Conservation (phyloP, 2,113 vertebrate genomes). For the Climacteris rufus region DNA sequence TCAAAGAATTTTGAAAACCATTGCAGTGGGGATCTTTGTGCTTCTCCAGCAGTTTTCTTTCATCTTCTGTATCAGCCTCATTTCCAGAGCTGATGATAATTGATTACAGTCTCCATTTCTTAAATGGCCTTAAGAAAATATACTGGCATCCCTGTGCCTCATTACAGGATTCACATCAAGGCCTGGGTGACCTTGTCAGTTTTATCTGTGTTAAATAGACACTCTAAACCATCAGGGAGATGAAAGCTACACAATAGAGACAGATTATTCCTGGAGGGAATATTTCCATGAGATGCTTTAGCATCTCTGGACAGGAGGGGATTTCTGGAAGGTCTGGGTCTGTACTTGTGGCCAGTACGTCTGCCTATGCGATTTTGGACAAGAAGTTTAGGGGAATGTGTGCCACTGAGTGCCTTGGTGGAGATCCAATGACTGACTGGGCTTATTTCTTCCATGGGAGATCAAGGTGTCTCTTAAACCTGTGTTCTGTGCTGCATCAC, state of each 20-base stretch:
- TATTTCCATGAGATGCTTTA: not conserved
- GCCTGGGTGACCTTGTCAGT: not conserved
- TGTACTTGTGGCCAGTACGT: not conserved
- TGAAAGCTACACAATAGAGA: not conserved
- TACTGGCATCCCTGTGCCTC: not conserved
- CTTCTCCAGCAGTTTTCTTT: not conserved
- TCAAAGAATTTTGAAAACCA: not conserved
- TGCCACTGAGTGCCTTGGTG: not conserved
- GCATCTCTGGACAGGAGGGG: not conserved
- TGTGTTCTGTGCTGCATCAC: not conserved
- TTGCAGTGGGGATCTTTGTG: not conserved
- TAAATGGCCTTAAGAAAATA: not conserved
- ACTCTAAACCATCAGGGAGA: not conserved
- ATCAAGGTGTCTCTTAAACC: not conserved
- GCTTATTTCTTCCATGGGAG: not conserved
- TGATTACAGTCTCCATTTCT: not conserved
- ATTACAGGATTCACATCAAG: not conserved
- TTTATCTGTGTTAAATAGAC: not conserved
- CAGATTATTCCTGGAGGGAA: not conserved
- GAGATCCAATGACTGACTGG: not conserved
- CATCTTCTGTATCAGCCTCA: not conserved
- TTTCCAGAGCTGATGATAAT: not conserved
- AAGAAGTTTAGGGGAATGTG: not conserved
- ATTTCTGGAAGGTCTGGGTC: not conserved
- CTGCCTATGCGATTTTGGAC: not conserved